A percentile compares a stretch with the other conserved stretches of the same genome.
Evolutionary conservation across 2,888 invertebrate species (phyloP).

Genomic region (Hetaerina titia): DNA sequence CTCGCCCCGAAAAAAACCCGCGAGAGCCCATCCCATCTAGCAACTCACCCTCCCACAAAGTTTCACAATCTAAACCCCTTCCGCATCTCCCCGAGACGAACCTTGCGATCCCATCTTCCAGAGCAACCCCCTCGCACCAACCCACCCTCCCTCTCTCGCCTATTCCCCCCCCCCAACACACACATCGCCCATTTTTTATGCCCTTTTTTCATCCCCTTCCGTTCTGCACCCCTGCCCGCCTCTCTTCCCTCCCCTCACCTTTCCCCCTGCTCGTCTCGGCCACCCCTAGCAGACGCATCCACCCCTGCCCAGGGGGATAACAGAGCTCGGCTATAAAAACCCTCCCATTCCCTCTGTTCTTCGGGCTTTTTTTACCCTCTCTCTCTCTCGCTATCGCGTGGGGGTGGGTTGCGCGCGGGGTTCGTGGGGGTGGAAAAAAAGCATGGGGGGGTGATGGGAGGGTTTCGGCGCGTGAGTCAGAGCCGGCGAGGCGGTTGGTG

Average conservation of each 20-base stretch:
- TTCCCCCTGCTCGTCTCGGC: neutral
- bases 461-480: neutral
- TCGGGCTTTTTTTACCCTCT: neutral
- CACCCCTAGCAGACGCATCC: neutral
- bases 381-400: neutral
- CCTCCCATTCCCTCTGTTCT: slow-evolving; percentile 9
- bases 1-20: slow-evolving; percentile 1
- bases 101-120: neutral
- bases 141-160: neutral
- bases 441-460: too few relatives aligned
- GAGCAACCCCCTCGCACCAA: neutral
- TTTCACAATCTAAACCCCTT: slow-evolving; percentile 11
- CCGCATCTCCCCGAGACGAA: neutral
- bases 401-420: neutral
- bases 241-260: neutral
- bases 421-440: too few relatives aligned
- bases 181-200: slow-evolving; percentile 45
- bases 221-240: neutral
- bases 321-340: slow-evolving; percentile 7
- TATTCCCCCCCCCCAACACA: neutral
- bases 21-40: neutral
- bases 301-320: neutral
- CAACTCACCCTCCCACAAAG: neutral
- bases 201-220: slow-evolving; percentile 51
- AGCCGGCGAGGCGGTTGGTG: neutral